Percentiles rank a stretch among this genome's conserved stretches.
These are phyloP conservation scores for Abscondita cerata DNA, from an alignment of 2,888 invertebrate species.

Conservation along the genomic window DNA sequence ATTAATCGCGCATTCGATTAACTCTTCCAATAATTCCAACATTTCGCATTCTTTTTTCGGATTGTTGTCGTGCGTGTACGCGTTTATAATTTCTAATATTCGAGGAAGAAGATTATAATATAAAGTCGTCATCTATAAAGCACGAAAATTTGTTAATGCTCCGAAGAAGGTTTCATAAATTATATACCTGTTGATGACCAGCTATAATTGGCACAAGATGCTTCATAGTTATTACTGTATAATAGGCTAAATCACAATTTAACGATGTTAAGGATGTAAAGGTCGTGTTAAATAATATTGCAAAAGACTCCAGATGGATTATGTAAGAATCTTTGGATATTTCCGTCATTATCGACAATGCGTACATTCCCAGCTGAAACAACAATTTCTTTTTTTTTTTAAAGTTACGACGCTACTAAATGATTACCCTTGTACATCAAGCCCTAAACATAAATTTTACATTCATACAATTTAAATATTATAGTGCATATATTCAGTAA, in stretches of 20 bases:
- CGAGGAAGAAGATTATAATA: constrained; percentile 69
- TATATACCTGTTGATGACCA: constrained; percentile 69
- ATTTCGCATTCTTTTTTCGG: constrained; percentile 68
- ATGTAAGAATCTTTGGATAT: constrained; percentile 73
- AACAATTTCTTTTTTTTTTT: too few relatives aligned
- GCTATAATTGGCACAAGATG: constrained; percentile 70
- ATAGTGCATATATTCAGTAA: too few relatives aligned
- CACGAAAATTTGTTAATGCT: too few relatives aligned
- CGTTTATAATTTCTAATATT: constrained; percentile 67
- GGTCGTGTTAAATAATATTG: constrained; percentile 62
- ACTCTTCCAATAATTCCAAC: constrained; percentile 70
- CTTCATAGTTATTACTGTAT: constrained; percentile 69
- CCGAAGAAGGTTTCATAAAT: too few relatives aligned
- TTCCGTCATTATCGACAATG: constrained; percentile 73
- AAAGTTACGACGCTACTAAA: background rate
- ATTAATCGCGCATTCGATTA: constrained; percentile 68
- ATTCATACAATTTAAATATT: too few relatives aligned
- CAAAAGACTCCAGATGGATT: constrained; percentile 68
- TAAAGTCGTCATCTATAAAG: constrained; percentile 62
- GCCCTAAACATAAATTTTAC: too few relatives aligned
- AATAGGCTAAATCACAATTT: constrained; percentile 63
- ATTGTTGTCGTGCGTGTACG: constrained; percentile 61
- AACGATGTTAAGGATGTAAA: constrained; percentile 59
- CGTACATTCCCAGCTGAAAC: constrained; percentile 69
- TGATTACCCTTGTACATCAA: background rate